These are phyloP conservation scores for Dicentrarchus labrax DNA, from an alignment of 2,113 vertebrate genomes.

Conservation along the genomic window DNA sequence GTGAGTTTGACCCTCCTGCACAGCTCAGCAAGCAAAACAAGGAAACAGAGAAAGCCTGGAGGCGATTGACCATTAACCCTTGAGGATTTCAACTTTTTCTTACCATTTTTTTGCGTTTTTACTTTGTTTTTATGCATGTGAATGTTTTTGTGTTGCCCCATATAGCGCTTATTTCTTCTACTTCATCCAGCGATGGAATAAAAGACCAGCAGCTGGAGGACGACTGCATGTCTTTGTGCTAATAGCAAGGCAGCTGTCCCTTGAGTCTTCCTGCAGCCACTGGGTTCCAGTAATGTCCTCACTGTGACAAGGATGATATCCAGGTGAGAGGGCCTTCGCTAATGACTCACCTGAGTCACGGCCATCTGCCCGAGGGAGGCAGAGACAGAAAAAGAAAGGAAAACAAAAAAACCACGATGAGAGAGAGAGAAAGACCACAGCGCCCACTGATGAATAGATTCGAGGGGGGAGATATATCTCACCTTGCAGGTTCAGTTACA, in stretches of 20 bases:
- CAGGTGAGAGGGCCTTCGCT: conserved; percentile 54
- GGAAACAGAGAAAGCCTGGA: not conserved
- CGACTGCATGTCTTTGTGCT: conserved; percentile 15
- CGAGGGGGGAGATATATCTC: conserved; percentile 13
- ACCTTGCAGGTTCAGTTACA: conserved; percentile 67
- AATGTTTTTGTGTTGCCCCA: not conserved
- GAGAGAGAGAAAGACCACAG: conserved; percentile 27
- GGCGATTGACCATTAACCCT: not conserved
- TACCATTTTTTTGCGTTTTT: not conserved
- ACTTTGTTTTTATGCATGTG: not conserved
- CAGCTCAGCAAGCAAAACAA: too few species aligned
- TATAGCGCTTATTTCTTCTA: not conserved
- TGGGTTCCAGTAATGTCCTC: conserved; percentile 57
- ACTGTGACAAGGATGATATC: conserved; percentile 54
- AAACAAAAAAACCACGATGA: conserved; percentile 22
- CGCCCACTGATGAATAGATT: conserved; percentile 34
- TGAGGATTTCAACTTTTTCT: not conserved
- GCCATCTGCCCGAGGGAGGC: conserved; percentile 43
- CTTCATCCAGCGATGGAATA: not conserved
- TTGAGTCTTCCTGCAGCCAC: conserved; percentile 60
- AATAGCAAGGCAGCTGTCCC: conserved; percentile 2
- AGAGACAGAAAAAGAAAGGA: not conserved
- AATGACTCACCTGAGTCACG: conserved; percentile 71
- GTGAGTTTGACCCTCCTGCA: too few species aligned
- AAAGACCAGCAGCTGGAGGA: conserved; percentile 7